Base-by-base conservation (phyloP, 2,797 vertebrate genomes). In the Schizopygopsis malacanthus region DNA sequence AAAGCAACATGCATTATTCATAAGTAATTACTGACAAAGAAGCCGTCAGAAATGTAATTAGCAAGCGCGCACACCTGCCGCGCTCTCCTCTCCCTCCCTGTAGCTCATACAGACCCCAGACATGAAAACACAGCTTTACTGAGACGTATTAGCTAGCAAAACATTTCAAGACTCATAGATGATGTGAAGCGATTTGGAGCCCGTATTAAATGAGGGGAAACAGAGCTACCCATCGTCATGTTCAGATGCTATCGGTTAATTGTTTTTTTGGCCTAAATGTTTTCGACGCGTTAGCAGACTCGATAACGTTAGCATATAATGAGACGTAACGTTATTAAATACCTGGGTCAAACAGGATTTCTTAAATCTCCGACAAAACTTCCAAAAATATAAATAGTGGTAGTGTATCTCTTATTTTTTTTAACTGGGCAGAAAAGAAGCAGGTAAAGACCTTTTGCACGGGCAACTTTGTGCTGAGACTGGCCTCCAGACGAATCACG, bases 1-100 rank as follows among this genome's bases (percentile, higher is more conserved):
- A 90, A 90, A 90, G 82, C 54, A 22, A 11, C 70, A 89, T 90
- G 87, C 82, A 90, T 91, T 86, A 91, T 88, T 91, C 88, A 90
- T 86, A 47, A 78, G 50, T 83, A 59, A 89, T 90, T 88, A 83
- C 84, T 87, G 87, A 87, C 86, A 88, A 85, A 85, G 77, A 47
- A 75, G 84, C 69, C n/a, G 61, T 82, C 83, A 78, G 56, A 85
- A 88, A 89, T 85, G 61, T 88, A 88, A 91, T 90, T 89, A 87
- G 86, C 69, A 50, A 70, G 69, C 84, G 79, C 73, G 83, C 85
- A 87, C 89, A 90, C 88, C 87, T 89, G 90, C 88, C 84, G 87
- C 9, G 72, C 59, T 80, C 8, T 83, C 81, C 65, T 56, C 72
- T 86, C 52, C 20, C 9, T 43, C 45, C 69, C 69, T 61, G 28